Conservation (phyloP, 2,113 vertebrate species). For the Centropus unirufus region DNA sequence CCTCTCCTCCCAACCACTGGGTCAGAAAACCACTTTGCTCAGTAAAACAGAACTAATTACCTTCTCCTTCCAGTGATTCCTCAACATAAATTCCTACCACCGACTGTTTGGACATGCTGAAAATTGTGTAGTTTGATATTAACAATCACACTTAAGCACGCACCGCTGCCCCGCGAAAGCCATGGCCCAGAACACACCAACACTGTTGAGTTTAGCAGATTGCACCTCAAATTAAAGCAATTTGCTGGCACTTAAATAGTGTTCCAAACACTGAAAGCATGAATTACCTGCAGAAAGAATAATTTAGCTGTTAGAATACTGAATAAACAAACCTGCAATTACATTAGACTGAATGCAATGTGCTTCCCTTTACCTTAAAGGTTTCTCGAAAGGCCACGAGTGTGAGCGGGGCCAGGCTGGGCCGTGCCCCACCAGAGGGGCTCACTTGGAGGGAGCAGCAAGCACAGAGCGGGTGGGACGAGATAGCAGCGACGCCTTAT, state of each 20-base stretch:
- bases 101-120: background rate
- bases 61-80: constrained; percentile 17
- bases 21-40: background rate
- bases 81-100: constrained; percentile 8
- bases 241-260: constrained; percentile 37
- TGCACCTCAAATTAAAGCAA: constrained; percentile 41
- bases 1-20: background rate
- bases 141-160: background rate
- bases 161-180: background rate
- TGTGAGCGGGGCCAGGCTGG: background rate
- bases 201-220: background rate
- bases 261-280: constrained; percentile 8
- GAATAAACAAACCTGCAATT: background rate
- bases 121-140: background rate
- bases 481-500: background rate
- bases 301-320: background rate
- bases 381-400: background rate
- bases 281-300: constrained; percentile 27
- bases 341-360: background rate
- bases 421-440: fast-evolving
- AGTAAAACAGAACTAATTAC: background rate
- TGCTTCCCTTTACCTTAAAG: background rate
- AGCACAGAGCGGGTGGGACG: background rate
- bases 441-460: background rate
- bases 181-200: background rate